Evolutionary conservation across 2,113 vertebrate species (phyloP).

Genomic region (Falcunculus frontatus): DNA sequence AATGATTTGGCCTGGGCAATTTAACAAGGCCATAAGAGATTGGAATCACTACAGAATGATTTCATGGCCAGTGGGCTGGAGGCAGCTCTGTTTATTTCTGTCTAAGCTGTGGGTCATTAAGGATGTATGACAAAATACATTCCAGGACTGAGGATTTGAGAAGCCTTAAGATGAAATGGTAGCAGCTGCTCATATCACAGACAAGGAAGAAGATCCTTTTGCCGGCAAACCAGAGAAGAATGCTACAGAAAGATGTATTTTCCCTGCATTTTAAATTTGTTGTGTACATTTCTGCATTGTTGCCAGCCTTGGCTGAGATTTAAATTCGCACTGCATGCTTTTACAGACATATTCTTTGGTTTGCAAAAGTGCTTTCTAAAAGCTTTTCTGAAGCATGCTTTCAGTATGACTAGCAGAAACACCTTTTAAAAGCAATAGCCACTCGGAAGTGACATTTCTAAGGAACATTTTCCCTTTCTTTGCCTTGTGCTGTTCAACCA

Average conservation of each 20-base stretch:
- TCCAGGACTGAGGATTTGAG: constrained; percentile 7
- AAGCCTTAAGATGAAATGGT: background rate
- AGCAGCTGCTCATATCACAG: background rate
- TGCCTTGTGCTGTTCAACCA: background rate
- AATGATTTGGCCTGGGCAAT: constrained; percentile 14
- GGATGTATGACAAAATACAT: constrained; percentile 7
- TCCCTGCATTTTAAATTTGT: background rate
- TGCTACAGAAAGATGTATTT: background rate
- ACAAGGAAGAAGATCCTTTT: constrained; percentile 1
- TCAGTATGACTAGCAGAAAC: background rate
- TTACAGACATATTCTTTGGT: background rate
- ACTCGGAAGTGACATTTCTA: background rate
- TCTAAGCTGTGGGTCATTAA: constrained; percentile 5
- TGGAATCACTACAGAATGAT: constrained; percentile 26
- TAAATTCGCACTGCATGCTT: background rate
- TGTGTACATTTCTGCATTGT: background rate
- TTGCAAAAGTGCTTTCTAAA: background rate
- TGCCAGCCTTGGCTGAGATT: background rate
- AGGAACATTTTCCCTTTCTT: background rate
- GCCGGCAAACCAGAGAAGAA: background rate
- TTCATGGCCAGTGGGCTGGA: constrained; percentile 29
- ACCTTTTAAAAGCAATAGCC: background rate
- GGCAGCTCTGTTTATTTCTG: background rate
- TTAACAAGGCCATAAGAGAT: constrained; percentile 30
- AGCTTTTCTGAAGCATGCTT: background rate